Base-by-base conservation (phyloP, 2,888 invertebrate species). In the Tetropium fuscum region DNA sequence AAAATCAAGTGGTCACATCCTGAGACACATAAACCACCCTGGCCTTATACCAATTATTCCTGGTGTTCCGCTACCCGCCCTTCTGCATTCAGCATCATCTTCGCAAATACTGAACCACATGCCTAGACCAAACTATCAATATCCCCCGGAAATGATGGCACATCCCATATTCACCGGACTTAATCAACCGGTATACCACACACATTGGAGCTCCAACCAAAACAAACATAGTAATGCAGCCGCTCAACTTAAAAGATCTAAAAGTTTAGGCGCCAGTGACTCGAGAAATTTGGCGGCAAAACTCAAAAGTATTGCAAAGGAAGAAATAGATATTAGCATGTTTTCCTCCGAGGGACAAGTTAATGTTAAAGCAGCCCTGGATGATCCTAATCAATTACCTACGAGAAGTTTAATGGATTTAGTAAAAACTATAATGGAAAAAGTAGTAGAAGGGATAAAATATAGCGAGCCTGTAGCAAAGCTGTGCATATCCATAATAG, bases 381-480 rank as follows among this genome's bases (percentile, higher is more conserved):
- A 92, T 80, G 93, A 94, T 82, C 94, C 94, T 1, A 93, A 93
- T 81, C 87, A 90, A 54, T 84, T 94, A 55, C 86, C 87, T 62
- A 87, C 90, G 0, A 84, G 90, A 60, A 88, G 89, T 8, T 84
- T 95, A 58, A 94, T 95, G 94, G 93, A 94, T 80, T 84, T 94
- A 51, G 94, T 94, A 40, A 89, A 91, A 53, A 90, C 90, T 75
- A 87, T 94, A 68, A 87, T 94, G 80, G 89, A 90, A 58, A 89
- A 92, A 72, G 91, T 92, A 10, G 90, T 93, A 66, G 93, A 94
- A 81, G 91, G 91, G 3, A 81, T 82, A 38, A 86, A 91, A 45
- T 92, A 91, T 81, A 92, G 93, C 38, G 87, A 93, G 77, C 90
- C 94, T 16, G 93, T 93, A 49, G 93, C 95, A 6, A 90, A 94